phyloP scores from a whole-genome alignment of 2,888 invertebrate genomes.

The Leptothorax acervorum region DNA sequence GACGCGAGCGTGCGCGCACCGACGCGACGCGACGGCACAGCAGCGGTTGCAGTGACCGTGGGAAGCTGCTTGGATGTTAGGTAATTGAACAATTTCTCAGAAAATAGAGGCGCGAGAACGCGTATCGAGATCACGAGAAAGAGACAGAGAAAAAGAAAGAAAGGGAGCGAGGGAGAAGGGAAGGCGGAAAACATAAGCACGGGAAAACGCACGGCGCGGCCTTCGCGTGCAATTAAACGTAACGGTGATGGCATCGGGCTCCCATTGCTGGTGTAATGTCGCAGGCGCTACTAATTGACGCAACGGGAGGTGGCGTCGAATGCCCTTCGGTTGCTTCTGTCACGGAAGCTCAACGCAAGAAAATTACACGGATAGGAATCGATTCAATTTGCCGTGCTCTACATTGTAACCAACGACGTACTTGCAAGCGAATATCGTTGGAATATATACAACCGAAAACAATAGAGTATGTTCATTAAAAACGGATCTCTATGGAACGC shows the following conservation, averaged over 20 bases:
- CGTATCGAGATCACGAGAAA: constrained; percentile 1
- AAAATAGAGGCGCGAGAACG: constrained; percentile 59
- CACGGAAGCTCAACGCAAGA: constrained; percentile 28
- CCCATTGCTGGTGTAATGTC: constrained; percentile 41
- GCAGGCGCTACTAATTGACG: constrained; percentile 40
- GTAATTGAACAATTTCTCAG: constrained; percentile 75
- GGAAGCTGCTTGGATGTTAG: constrained; percentile 70
- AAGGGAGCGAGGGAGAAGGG: constrained; percentile 15
- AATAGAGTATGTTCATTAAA: constrained; percentile 21
- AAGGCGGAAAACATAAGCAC: constrained; percentile 8
- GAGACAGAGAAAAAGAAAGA: constrained; percentile 34
- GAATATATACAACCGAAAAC: not conserved
- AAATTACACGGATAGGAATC: constrained; percentile 29
- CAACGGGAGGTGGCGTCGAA: constrained; percentile 14
- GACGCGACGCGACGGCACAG: too few species aligned
- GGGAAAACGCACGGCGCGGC: not conserved
- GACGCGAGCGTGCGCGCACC: not conserved
- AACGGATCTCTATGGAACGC: not conserved
- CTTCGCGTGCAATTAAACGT: constrained; percentile 64
- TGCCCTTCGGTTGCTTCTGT: not conserved
- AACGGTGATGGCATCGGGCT: constrained; percentile 65
- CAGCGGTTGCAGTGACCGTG: constrained; percentile 62
- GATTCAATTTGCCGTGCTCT: constrained; percentile 19
- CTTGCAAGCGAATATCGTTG: constrained; percentile 8
- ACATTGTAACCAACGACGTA: not conserved